These are phyloP conservation scores for Drosophila barbarae DNA, from an alignment of 2,888 invertebrate genomes.

Conservation along the genomic window DNA sequence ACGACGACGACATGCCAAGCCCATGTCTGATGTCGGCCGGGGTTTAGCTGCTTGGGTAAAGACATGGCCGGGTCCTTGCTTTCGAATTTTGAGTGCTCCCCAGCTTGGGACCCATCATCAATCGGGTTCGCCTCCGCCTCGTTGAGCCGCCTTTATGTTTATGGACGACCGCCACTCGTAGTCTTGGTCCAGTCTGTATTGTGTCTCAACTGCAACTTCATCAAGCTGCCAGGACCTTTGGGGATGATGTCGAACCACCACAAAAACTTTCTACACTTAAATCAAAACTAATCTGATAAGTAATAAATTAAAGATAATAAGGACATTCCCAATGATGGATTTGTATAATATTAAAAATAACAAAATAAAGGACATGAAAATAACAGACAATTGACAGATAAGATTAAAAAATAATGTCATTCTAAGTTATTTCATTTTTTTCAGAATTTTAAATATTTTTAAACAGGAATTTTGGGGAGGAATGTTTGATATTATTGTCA, in stretches of 20 bases:
- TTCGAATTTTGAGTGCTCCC: slow-evolving; percentile 65
- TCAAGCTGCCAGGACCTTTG: slow-evolving; percentile 44
- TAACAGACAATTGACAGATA: no score
- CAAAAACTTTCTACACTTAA: slow-evolving; percentile 36
- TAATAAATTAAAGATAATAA: no score
- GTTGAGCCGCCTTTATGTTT: slow-evolving; percentile 67
- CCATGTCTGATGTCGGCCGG: slow-evolving; percentile 26
- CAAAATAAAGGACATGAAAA: no score
- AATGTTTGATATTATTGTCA: no score
- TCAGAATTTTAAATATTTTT: no score
- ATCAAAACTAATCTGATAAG: not conserved
- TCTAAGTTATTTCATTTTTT: no score
- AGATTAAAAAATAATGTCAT: no score
- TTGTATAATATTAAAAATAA: no score
- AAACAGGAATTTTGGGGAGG: no score
- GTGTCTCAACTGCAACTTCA: slow-evolving; percentile 69
- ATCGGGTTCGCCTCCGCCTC: slow-evolving; percentile 50
- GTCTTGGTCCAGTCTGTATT: slow-evolving; percentile 52
- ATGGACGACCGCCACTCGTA: slow-evolving; percentile 50
- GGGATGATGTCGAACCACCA: slow-evolving; percentile 5
- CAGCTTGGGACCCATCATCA: slow-evolving; percentile 52
- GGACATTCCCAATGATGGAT: no score
- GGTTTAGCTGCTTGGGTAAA: slow-evolving; percentile 2
- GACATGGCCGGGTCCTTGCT: slow-evolving; percentile 15
- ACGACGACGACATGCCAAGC: slow-evolving; percentile 42